Conservation (phyloP, 2,888 invertebrate genomes). For the Clepsis dumicolana region DNA sequence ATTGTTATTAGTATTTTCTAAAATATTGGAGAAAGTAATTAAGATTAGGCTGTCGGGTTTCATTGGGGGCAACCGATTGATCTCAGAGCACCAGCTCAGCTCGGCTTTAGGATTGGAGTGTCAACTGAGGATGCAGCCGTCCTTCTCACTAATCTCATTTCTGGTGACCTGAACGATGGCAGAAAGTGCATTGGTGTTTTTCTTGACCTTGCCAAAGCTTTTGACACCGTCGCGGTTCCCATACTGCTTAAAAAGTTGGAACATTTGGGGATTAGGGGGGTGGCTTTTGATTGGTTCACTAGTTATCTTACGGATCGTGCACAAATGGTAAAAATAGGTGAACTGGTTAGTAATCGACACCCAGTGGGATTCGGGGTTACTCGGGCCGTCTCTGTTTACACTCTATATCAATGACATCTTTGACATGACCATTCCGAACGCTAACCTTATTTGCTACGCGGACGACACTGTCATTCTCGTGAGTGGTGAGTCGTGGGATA, state of each 20-base stretch:
- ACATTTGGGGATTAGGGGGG: neutral
- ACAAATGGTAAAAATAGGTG: conserved; percentile 5
- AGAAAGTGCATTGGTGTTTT: conserved; percentile 5
- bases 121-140: neutral
- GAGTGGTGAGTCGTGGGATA: neutral
- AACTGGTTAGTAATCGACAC: neutral
- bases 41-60: neutral
- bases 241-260: conserved; percentile 4
- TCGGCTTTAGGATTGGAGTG: neutral
- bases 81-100: neutral
- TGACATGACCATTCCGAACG: neutral
- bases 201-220: too few species aligned
- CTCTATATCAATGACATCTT: too few species aligned
- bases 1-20: neutral
- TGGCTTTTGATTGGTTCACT: conserved; percentile 6
- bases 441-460: neutral
- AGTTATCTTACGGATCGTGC: neutral
- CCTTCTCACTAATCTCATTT: neutral
- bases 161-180: neutral
- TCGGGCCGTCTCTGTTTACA: neutral
- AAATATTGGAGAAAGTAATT: neutral
- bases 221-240: neutral
- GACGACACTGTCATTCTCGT: neutral
- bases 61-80: neutral
- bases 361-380: neutral